These are phyloP conservation scores for Dolomedes plantarius DNA, from an alignment of 2,888 invertebrate genomes.

Conservation along the genomic window DNA sequence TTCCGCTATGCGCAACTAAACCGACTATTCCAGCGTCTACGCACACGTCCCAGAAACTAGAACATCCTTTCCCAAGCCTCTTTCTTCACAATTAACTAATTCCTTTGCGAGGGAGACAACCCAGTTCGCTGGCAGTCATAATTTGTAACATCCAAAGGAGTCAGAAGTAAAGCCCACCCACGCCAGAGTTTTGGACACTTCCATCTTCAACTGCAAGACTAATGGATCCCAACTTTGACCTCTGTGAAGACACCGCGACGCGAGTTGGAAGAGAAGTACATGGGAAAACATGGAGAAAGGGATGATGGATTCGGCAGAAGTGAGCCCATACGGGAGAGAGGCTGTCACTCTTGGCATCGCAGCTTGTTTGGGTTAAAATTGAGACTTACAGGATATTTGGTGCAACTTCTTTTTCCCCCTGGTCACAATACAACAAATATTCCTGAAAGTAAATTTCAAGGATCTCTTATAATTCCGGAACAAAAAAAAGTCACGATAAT, in stretches of 20 bases:
- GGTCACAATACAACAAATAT: too few relatives aligned
- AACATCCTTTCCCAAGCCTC: slow-evolving; percentile 16
- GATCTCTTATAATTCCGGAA: too few relatives aligned
- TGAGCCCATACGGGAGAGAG: neutral
- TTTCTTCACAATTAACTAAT: slow-evolving; percentile 49
- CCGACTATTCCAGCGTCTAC: too few relatives aligned
- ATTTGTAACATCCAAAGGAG: neutral
- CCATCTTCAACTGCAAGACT: slow-evolving; percentile 57
- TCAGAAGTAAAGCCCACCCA: slow-evolving; percentile 33
- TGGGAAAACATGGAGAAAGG: neutral
- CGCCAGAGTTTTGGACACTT: slow-evolving; percentile 43
- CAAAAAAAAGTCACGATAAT: too few relatives aligned
- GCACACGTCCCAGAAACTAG: neutral
- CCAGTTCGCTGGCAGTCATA: neutral
- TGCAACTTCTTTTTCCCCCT: too few relatives aligned
- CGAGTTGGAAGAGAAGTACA: neutral
- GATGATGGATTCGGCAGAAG: neutral
- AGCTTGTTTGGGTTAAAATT: neutral
- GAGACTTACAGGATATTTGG: neutral
- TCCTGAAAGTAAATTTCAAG: too few relatives aligned
- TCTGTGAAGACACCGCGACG: slow-evolving; percentile 22
- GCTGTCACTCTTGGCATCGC: neutral
- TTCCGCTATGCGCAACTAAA: too few relatives aligned
- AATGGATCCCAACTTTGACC: slow-evolving; percentile 66
- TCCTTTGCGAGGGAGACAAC: slow-evolving; percentile 22